These are phyloP conservation scores for Agonum fuliginosum DNA, from an alignment of 2,888 invertebrate species.

Conservation along the genomic window DNA sequence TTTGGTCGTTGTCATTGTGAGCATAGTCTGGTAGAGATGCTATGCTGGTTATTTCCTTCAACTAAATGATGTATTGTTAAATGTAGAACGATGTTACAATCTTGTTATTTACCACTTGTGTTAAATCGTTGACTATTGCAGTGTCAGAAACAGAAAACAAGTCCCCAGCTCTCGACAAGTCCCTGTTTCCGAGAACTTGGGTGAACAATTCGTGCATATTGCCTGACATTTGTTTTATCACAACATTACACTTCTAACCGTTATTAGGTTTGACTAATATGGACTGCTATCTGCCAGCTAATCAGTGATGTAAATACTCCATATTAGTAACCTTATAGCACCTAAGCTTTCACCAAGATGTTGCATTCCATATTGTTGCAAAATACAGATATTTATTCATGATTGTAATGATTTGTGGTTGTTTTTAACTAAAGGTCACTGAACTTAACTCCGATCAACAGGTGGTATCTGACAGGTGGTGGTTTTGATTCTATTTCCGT, in stretches of 20 bases:
- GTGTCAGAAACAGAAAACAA: constrained; percentile 91
- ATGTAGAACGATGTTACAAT: no score
- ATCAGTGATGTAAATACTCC: constrained; percentile 39
- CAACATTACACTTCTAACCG: background rate
- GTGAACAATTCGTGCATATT: constrained; percentile 92
- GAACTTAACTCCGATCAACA: constrained; percentile 50
- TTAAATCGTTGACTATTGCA: constrained; percentile 89
- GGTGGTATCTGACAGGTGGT: constrained; percentile 54
- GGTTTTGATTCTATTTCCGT: background rate
- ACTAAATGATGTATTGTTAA: constrained; percentile 73
- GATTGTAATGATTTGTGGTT: no score
- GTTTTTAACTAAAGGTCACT: constrained; percentile 37
- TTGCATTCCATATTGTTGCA: constrained; percentile 7
- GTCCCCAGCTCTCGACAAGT: constrained; percentile 93
- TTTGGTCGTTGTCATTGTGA: constrained; percentile 93
- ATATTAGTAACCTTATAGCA: constrained; percentile 39
- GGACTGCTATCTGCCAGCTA: constrained; percentile 43
- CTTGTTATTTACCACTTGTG: constrained; percentile 87
- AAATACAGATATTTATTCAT: constrained; percentile 32
- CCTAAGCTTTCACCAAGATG: constrained; percentile 34
- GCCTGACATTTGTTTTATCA: constrained; percentile 63
- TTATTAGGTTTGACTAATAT: background rate
- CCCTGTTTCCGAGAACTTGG: constrained; percentile 91
- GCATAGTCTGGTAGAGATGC: constrained; percentile 89
- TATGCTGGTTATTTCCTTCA: constrained; percentile 86